A percentile compares a stretch with the other conserved stretches of the same genome.
phyloP scores from a whole-genome alignment of 2,797 vertebrate species.

The Malacoraja senta region DNA sequence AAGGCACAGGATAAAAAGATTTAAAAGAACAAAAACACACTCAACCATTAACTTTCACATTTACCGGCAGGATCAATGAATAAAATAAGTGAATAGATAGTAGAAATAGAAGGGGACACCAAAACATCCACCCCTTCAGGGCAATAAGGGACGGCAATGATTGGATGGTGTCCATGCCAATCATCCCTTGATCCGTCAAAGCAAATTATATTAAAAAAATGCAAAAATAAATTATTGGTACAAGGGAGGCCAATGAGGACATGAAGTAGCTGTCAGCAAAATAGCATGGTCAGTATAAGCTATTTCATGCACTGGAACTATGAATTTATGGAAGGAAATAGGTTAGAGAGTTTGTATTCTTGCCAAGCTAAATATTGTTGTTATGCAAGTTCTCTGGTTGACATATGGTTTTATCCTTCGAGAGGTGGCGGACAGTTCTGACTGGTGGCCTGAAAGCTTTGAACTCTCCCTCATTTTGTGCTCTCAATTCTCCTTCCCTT shows the following conservation, averaged over 20 bases:
- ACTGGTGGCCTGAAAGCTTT: not conserved
- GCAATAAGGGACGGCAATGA: too few relatives aligned
- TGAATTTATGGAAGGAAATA: conserved; percentile 6
- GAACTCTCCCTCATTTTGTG: not conserved
- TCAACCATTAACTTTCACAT: too few relatives aligned
- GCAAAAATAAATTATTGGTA: too few relatives aligned
- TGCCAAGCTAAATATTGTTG: conserved; percentile 34
- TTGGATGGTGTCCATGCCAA: too few relatives aligned
- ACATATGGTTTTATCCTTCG: conserved; percentile 36
- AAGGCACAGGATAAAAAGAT: too few relatives aligned
- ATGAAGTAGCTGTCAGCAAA: conserved; percentile 7
- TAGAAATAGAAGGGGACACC: too few relatives aligned
- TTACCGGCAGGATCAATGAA: too few relatives aligned
- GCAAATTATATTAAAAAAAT: not conserved
- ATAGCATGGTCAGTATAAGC: not conserved
- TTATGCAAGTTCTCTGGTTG: conserved; percentile 1
- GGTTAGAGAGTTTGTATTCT: not conserved
- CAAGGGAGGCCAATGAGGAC: not conserved
- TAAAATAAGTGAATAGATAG: too few relatives aligned
- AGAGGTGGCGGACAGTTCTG: not conserved
- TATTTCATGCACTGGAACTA: not conserved
- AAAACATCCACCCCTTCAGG: too few relatives aligned
- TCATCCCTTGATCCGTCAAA: too few relatives aligned
- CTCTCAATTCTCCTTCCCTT: not conserved
- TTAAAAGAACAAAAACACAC: too few relatives aligned